Percentiles rank a stretch among this genome's conserved stretches.
Conservation (phyloP, 2,888 invertebrate species). For the Chrysodeixis includens region DNA sequence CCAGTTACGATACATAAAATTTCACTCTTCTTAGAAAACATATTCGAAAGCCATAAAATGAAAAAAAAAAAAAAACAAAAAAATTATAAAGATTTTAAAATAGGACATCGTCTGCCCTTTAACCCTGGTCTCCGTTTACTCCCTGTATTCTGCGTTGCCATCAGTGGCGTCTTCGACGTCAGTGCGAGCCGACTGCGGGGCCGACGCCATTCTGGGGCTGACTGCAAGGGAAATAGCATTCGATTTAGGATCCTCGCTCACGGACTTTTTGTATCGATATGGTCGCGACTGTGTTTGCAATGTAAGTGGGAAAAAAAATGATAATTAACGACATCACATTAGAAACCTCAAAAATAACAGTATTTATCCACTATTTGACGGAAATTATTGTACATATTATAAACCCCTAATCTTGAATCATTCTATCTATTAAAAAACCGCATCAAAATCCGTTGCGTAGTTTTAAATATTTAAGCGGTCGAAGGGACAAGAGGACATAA, state of each 20-base stretch:
- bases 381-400: too few relatives aligned
- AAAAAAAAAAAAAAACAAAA: not conserved
- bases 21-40: not conserved
- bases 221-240: not conserved
- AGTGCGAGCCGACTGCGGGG: constrained; percentile 17
- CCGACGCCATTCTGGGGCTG: not conserved
- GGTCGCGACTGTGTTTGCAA: too few relatives aligned
- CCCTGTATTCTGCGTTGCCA: constrained; percentile 14
- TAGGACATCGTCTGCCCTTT: not conserved
- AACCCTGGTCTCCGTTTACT: not conserved
- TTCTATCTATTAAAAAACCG: too few relatives aligned
- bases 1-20: not conserved
- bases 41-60: not conserved
- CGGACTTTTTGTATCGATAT: too few relatives aligned
- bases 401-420: too few relatives aligned
- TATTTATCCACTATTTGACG: too few relatives aligned
- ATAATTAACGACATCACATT: too few relatives aligned
- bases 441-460: too few relatives aligned
- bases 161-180: constrained; percentile 5
- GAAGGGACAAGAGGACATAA: too few relatives aligned
- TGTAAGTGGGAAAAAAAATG: too few relatives aligned
- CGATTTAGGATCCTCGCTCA: not conserved
- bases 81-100: not conserved
- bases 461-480: too few relatives aligned
- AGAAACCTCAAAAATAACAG: too few relatives aligned